These are phyloP conservation scores for Synaphobranchus kaupii DNA, from an alignment of 2,797 vertebrate genomes.

Conservation along the genomic window DNA sequence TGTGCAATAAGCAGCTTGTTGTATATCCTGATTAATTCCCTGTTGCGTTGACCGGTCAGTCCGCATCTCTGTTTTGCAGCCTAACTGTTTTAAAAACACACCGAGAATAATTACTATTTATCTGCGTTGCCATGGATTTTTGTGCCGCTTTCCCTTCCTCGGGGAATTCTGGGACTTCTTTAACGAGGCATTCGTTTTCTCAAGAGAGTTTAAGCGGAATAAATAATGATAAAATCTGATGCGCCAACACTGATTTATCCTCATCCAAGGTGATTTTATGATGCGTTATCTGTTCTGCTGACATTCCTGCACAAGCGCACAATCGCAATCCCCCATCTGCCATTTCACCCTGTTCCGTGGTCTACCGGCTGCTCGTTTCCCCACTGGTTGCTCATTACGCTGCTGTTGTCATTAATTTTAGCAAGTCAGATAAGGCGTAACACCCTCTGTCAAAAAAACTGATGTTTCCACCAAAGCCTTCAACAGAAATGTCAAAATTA, in stretches of 20 bases:
- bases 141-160: background rate
- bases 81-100: background rate
- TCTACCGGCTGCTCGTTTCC: background rate
- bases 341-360: too few species aligned
- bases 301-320: too few species aligned
- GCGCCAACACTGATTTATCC: background rate
- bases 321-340: too few species aligned
- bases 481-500: background rate
- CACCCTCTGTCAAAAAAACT: background rate
- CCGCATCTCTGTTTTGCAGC: too few species aligned
- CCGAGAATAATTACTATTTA: background rate
- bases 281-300: too few species aligned
- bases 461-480: background rate
- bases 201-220: background rate
- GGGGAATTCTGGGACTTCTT: background rate
- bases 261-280: too few species aligned
- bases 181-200: background rate
- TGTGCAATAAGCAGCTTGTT: too few species aligned
- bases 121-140: background rate
- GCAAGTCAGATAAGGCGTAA: background rate
- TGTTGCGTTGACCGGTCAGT: too few species aligned
- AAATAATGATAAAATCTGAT: background rate
- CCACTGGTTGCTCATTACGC: background rate
- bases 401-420: background rate
- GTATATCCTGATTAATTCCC: too few species aligned